Evolutionary conservation across 2,797 vertebrate species (phyloP).

Genomic region (Sebastes paucispinis): DNA sequence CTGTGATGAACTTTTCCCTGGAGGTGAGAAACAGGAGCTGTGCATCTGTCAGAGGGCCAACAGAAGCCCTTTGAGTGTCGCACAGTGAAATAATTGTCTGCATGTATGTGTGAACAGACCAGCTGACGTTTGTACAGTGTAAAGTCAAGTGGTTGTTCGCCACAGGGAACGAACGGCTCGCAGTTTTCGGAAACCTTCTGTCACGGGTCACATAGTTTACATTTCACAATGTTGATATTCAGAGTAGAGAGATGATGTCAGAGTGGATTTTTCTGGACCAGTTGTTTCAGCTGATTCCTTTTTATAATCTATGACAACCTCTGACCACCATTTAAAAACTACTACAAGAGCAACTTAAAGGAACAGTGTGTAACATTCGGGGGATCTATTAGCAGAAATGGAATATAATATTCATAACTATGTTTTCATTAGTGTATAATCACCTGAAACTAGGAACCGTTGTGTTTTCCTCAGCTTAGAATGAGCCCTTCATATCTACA

Average conservation of each 20-base stretch:
- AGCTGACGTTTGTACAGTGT: conserved; percentile 49
- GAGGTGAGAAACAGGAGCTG: conserved; percentile 8
- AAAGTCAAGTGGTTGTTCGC: conserved; percentile 27
- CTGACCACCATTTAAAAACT: neutral
- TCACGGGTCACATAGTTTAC: conserved; percentile 12
- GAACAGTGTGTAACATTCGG: too few relatives aligned
- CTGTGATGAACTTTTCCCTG: conserved; percentile 5
- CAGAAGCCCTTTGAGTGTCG: conserved; percentile 20
- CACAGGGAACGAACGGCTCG: neutral
- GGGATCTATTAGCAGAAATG: too few relatives aligned
- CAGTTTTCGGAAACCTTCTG: neutral
- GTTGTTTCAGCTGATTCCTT: neutral
- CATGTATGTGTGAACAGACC: conserved; percentile 22
- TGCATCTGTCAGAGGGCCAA: neutral
- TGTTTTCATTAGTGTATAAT: too few relatives aligned
- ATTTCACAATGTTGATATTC: neutral
- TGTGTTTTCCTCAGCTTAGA: too few relatives aligned
- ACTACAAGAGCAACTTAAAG: neutral
- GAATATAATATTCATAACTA: too few relatives aligned
- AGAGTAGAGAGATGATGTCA: neutral
- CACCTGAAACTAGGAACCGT: too few relatives aligned
- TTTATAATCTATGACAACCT: neutral
- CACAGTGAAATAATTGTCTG: conserved; percentile 42
- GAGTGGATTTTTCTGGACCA: neutral
- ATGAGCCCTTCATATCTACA: too few relatives aligned